Base-by-base conservation (phyloP, 2,888 invertebrate genomes). In the Metalampra italica region DNA sequence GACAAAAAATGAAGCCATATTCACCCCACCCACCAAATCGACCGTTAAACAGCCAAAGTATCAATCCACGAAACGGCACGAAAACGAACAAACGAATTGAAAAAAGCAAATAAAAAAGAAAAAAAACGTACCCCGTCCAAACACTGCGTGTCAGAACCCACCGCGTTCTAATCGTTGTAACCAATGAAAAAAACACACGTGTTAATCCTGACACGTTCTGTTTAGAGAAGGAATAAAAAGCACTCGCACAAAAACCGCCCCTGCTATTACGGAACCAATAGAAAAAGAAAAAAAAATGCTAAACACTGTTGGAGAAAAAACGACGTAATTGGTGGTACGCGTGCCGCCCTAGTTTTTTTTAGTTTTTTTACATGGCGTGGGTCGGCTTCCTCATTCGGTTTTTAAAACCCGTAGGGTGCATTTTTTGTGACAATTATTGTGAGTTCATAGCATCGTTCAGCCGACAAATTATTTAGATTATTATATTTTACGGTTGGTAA, bases 351-450 rank as follows among this genome's bases (percentile, higher is more conserved):
- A 78, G 67, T 68, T 75, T 77, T 79, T 72, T 68, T 62, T 51
- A 39, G 39, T 56, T 55, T 67, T 70, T 67, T 68, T 64, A 56
- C 39, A 14, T 68, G 59, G 56, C 63, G 61, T 52, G n/a, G n/a
- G n/a, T 22, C 56, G 60, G 60, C 62, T 56, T 56, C 60, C 64
- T 64, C 58, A 62, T 71, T 64, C 61, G 64, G 55, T 56, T 68
- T 67, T 71, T 69, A 62, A 62, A 55, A 52, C 50, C 55, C 63
- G 71, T 78, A 77, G 85, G 85, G 83, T 81, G 78, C 62, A 64
- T 83, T 88, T 88, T 88, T 86, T 88, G 77, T 69, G 54, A 65
- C 78, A 74, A 85, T 87, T n/a, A n/a, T n/a, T 79, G 84, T 66
- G 66, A 54, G 62, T 58, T 66, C 61, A 64, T 59, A 57, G 53